Conservation (phyloP, 2,113 vertebrate genomes). For the Pristiophorus japonicus region DNA sequence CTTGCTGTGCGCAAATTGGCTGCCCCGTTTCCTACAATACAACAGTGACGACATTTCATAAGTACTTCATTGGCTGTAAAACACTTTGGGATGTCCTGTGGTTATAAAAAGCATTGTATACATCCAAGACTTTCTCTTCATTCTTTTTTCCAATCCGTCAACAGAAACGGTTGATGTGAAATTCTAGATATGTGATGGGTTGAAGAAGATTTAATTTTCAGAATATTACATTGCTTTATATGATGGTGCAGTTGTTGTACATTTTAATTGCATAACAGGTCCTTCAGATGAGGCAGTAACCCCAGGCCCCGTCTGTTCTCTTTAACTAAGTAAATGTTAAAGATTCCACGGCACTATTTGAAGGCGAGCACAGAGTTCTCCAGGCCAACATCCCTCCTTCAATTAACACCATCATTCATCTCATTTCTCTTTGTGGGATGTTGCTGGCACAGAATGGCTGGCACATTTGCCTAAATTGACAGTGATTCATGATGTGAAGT, state of each 20-base stretch:
- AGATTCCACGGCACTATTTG: background rate
- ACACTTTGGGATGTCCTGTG: background rate
- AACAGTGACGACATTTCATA: background rate
- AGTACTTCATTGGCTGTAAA: background rate
- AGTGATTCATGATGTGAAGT: background rate
- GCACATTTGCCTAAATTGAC: background rate
- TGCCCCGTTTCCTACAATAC: background rate
- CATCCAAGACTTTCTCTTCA: background rate
- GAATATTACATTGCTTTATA: background rate
- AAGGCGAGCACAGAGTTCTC: background rate
- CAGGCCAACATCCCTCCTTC: background rate
- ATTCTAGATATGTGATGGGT: background rate
- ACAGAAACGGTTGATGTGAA: background rate
- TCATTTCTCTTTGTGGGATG: background rate
- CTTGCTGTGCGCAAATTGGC: background rate
- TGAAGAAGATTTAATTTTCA: background rate
- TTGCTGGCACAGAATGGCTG: background rate
- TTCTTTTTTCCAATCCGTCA: background rate
- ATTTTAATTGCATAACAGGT: background rate
- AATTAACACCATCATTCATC: background rate
- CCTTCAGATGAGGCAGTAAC: background rate
- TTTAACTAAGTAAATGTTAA: background rate
- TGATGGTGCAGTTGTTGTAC: background rate
- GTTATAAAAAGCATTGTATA: background rate
- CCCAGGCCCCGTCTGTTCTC: background rate